phyloP scores from a whole-genome alignment of 2,797 vertebrate species.

The Hyperoplus lanceolatus region DNA sequence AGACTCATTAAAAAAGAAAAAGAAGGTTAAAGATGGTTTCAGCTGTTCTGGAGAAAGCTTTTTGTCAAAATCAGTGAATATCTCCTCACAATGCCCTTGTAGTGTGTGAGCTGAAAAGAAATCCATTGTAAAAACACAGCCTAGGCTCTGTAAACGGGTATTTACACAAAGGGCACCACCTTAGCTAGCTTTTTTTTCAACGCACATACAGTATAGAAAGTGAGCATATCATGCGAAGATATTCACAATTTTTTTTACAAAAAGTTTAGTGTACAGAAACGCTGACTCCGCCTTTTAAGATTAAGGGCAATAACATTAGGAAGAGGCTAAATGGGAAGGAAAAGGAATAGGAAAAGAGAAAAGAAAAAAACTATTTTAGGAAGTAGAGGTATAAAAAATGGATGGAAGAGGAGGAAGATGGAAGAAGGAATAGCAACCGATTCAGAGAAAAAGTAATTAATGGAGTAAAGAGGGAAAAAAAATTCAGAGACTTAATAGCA shows the following conservation, averaged over 20 bases:
- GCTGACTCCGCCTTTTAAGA: not conserved
- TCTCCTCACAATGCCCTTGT: too few relatives aligned
- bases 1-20: not conserved
- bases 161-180: too few relatives aligned
- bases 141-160: too few relatives aligned
- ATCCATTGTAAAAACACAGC: too few relatives aligned
- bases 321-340: not conserved
- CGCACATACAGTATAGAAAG: too few relatives aligned
- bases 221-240: too few relatives aligned
- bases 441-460: not conserved
- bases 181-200: too few relatives aligned
- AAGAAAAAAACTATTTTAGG: not conserved
- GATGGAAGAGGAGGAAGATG: not conserved
- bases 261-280: too few relatives aligned
- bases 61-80: too few relatives aligned
- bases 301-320: not conserved
- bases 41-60: too few relatives aligned
- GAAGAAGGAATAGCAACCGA: not conserved
- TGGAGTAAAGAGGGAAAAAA: not conserved
- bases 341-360: not conserved
- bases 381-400: not conserved
- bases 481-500: not conserved
- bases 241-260: too few relatives aligned
- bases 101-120: too few relatives aligned
- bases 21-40: not conserved